A percentile compares a stretch with the other conserved stretches of the same genome.
phyloP scores from a whole-genome alignment of 2,113 vertebrate species.

The Narcine bancroftii region DNA sequence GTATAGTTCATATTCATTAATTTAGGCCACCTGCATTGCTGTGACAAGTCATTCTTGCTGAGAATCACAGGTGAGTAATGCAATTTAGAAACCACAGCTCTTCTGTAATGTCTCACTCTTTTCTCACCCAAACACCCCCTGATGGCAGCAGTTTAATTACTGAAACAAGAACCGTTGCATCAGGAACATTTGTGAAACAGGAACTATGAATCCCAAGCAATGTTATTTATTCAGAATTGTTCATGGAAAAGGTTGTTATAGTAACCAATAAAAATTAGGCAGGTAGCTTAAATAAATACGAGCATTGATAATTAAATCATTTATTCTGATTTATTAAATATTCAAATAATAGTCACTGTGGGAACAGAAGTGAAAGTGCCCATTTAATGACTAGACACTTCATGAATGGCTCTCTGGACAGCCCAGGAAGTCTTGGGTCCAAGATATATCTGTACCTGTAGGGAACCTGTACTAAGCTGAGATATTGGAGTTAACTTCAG shows the following conservation, averaged over 20 bases:
- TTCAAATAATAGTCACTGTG: neutral
- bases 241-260: neutral
- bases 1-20: conserved; percentile 29
- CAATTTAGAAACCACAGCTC: neutral
- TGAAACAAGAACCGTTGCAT: neutral
- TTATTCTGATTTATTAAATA: no score
- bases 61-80: neutral
- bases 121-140: neutral
- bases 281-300: neutral
- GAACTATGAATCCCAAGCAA: neutral
- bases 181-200: neutral
- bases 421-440: neutral
- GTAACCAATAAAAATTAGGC: neutral
- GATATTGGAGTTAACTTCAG: neutral
- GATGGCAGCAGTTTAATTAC: conserved; percentile 9
- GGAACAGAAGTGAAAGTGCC: neutral
- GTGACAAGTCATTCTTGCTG: neutral
- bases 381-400: neutral
- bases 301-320: no score
- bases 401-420: no score
- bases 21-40: conserved; percentile 19
- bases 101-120: neutral
- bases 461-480: neutral
- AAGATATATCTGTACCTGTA: no score
- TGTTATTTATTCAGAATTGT: neutral